These are phyloP conservation scores for Semnopithecus entellus DNA, from an alignment of 2,113 vertebrate genomes.

Conservation along the genomic window DNA sequence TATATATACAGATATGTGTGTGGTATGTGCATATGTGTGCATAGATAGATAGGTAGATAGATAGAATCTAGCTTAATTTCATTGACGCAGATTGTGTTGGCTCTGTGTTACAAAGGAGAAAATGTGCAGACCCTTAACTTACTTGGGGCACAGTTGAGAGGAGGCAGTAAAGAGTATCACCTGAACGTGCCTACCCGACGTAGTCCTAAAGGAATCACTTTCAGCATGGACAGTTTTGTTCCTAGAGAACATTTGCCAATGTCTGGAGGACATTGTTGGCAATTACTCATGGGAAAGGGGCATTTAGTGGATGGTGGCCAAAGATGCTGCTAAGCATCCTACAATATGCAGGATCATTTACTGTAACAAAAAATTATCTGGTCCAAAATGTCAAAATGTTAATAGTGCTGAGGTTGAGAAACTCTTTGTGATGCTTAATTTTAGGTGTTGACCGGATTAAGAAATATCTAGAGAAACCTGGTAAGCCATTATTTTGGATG, in stretches of 20 bases:
- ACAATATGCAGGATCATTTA: not conserved
- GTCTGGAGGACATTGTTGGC: not conserved
- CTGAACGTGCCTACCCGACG: not conserved
- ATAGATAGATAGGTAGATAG: not conserved
- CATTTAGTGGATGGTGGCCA: not conserved
- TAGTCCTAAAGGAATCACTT: not conserved
- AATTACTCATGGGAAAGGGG: not conserved
- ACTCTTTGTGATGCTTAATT: not conserved
- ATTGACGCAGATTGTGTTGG: not conserved
- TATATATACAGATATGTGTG: not conserved
- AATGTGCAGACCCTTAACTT: not conserved
- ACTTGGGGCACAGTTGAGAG: not conserved
- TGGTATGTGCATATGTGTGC: not conserved
- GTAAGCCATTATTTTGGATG: not conserved
- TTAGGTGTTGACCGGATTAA: not conserved
- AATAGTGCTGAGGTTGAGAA: not conserved
- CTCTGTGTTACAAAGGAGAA: not conserved
- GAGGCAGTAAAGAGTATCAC: not conserved
- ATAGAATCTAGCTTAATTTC: not conserved
- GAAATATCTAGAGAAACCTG: not conserved
- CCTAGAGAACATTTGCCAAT: not conserved
- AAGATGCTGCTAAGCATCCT: not conserved
- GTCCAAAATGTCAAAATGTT: not conserved
- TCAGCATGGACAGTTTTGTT: not conserved
- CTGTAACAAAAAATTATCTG: not conserved